Conservation (phyloP, 1,140 invertebrate genomes). For the Panagrolaimus sp. region DNA sequence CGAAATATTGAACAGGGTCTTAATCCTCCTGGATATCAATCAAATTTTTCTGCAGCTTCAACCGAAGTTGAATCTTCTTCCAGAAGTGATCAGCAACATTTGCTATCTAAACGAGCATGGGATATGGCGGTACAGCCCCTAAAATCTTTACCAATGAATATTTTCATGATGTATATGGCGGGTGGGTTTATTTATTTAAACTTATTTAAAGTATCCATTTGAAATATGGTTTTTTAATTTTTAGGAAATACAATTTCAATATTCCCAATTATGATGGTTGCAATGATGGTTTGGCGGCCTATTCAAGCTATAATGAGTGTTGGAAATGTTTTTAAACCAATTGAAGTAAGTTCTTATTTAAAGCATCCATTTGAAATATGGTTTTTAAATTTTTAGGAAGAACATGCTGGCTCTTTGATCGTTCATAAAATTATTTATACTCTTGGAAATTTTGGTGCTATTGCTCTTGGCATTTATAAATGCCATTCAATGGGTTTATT, state of each 20-base stretch:
- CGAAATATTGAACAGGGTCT: slow-evolving; percentile 27
- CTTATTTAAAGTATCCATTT: background rate
- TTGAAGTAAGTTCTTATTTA: slow-evolving; percentile 32
- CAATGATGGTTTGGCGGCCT: slow-evolving; percentile 91
- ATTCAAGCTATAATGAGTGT: slow-evolving; percentile 87
- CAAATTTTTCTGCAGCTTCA: slow-evolving; percentile 11
- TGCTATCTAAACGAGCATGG: slow-evolving; percentile 74
- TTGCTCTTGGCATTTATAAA: slow-evolving; percentile 89
- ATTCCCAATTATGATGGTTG: slow-evolving; percentile 99
- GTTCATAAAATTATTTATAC: slow-evolving; percentile 88
- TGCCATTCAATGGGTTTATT: slow-evolving; percentile 96
- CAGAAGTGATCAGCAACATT: slow-evolving; percentile 35
- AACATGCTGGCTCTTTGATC: slow-evolving; percentile 44
- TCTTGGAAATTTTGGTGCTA: slow-evolving; percentile 85
- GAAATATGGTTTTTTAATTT: slow-evolving; percentile 20
- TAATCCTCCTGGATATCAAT: slow-evolving; percentile 40
- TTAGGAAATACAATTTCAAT: slow-evolving; percentile 85
- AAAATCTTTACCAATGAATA: slow-evolving; percentile 91
- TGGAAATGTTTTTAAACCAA: slow-evolving; percentile 66
- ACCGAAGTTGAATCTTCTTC: slow-evolving; percentile 24
- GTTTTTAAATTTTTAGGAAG: slow-evolving; percentile 28
- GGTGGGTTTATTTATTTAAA: slow-evolving; percentile 64
- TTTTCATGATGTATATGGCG: slow-evolving; percentile 86
- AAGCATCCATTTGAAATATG: background rate
- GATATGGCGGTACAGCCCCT: slow-evolving; percentile 88